Base-by-base conservation (phyloP, 2,797 vertebrate genomes). In the Aulostomus chinensis region DNA sequence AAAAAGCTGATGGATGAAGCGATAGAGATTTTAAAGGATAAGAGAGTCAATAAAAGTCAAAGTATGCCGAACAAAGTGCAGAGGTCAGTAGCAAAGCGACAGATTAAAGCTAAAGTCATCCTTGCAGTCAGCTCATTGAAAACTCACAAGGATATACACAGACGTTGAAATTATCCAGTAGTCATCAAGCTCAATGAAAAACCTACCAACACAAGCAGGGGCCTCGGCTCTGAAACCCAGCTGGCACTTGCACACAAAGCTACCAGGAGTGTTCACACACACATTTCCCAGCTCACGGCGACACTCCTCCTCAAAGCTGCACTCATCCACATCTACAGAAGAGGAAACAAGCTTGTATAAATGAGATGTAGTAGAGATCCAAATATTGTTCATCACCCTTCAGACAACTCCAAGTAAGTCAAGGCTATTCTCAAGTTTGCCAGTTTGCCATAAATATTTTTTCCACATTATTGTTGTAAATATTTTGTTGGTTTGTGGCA, bases 211-310 rank as follows among this genome's bases (percentile, higher is more conserved):
- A 38, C 92, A 93, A 9, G 84, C 80, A 0, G 70, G 47, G 31
- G 65, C 50, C 33, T 84, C 68, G 1, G 86, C 87, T 77, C 72
- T 84, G 82, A 92, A 93, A 25, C 92, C 92, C 0, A 48, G 26
- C 60, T 56, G 86, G 61, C 92, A 93, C 66, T 72, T 81, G 54
- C 92, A 93, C 30, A 52, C 46, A 57, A 91, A 93, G 71, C 91
- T 91, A 15, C 92, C 92, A 0, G 85, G 83, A 9, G 86, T 92
- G 78, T 93, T 93, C 43, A 90, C 65, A 35, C 92, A 93, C 33
- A 86, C 30, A 9, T 92, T 92, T 28, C 91, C 92, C 42, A 91
- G 72, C 54, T 93, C 90, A 1, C 82, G 73, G 2, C 58, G 83
- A 71, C 92, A 93, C 56, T 61, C 73, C 52, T 91, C 88, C 76